phyloP scores from a whole-genome alignment of 2,797 vertebrate species.

The Poecilia velifera region DNA sequence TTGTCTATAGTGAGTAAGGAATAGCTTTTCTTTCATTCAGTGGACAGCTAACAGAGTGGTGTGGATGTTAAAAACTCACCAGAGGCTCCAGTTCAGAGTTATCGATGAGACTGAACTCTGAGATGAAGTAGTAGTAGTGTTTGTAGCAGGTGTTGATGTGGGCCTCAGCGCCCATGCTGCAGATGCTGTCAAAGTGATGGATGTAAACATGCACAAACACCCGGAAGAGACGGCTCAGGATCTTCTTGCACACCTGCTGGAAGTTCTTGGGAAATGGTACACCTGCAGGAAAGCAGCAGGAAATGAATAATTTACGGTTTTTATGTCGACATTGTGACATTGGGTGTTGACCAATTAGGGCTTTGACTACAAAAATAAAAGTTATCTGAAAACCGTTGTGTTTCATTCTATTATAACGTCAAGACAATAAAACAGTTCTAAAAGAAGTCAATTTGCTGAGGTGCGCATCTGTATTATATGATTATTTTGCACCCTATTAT shows the following conservation, averaged over 20 bases:
- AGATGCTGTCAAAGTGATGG: conserved; percentile 97
- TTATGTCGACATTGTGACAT: neutral
- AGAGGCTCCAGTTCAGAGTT: conserved; percentile 93
- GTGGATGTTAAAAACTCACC: conserved; percentile 81
- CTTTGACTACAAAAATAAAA: neutral
- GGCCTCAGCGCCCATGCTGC: conserved; percentile 95
- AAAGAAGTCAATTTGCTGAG: neutral
- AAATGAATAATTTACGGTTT: neutral
- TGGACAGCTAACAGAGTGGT: neutral
- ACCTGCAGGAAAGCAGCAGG: conserved; percentile 74
- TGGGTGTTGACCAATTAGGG: neutral
- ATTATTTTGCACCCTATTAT: neutral
- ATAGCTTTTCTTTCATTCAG: neutral
- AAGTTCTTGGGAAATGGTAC: conserved; percentile 98
- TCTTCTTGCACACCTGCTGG: conserved; percentile 98
- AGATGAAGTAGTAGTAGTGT: conserved; percentile 98
- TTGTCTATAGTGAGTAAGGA: neutral
- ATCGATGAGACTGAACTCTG: conserved; percentile 94
- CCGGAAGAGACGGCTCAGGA: conserved; percentile 95
- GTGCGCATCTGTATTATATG: neutral
- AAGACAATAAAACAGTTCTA: neutral
- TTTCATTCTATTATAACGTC: neutral
- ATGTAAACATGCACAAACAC: conserved; percentile 99
- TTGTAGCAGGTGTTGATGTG: conserved; percentile 99
- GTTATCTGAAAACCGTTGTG: neutral